Evolutionary conservation across 2,888 invertebrate species (phyloP).

Genomic region (Lingula anatina): DNA sequence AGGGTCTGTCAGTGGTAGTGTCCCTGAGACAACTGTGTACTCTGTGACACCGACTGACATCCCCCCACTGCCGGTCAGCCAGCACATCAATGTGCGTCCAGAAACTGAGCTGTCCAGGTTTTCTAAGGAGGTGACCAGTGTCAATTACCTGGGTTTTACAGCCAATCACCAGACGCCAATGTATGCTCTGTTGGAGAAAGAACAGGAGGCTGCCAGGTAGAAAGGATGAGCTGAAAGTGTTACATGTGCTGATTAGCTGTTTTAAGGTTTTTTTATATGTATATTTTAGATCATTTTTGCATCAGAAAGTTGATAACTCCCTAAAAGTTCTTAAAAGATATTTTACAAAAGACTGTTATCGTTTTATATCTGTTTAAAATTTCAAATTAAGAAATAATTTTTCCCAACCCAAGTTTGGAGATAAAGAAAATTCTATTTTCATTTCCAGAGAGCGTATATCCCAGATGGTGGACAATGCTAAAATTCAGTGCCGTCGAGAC

Average conservation of each 20-base stretch:
- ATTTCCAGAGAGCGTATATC: constrained; percentile 55
- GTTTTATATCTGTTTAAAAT: too few species aligned
- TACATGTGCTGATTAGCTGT: too few species aligned
- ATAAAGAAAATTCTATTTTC: too few species aligned
- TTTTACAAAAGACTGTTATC: too few species aligned
- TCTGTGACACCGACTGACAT: neutral
- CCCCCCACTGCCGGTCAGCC: neutral
- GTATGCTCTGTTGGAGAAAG: constrained; percentile 26
- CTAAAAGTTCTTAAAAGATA: too few species aligned
- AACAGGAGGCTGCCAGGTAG: constrained; percentile 32
- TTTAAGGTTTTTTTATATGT: too few species aligned
- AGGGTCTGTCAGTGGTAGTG: constrained; percentile 2
- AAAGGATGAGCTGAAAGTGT: too few species aligned
- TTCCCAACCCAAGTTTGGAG: too few species aligned
- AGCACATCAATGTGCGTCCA: neutral
- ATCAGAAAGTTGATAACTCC: too few species aligned
- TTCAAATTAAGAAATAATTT: too few species aligned
- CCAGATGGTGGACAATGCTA: constrained; percentile 63
- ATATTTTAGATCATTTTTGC: too few species aligned
- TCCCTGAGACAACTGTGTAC: constrained; percentile 15
- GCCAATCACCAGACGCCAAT: constrained; percentile 33
- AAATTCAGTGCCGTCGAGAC: constrained; percentile 66
- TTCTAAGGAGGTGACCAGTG: constrained; percentile 12
- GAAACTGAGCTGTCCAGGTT: neutral
- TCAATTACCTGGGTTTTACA: constrained; percentile 60